These are phyloP conservation scores for Serinus canaria DNA, from an alignment of 2,113 vertebrate species.

Conservation along the genomic window DNA sequence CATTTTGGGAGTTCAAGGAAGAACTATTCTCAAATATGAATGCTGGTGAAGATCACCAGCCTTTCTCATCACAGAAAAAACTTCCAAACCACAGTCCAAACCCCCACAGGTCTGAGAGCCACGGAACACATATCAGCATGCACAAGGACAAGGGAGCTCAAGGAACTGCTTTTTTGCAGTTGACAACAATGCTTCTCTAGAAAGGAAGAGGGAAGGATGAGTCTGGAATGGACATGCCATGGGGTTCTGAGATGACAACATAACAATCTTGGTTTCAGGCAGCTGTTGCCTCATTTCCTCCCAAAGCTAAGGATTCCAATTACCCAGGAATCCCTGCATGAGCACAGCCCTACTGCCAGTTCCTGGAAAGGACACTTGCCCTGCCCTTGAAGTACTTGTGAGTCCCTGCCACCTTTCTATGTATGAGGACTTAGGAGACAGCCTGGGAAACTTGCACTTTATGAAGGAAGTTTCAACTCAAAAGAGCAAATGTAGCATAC, in stretches of 20 bases:
- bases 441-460: neutral
- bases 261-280: neutral
- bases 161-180: neutral
- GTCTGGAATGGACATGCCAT: neutral
- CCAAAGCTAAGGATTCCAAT: neutral
- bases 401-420: neutral
- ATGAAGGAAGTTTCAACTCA: neutral
- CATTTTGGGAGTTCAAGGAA: neutral
- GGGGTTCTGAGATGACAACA: constrained; percentile 17
- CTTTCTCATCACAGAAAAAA: neutral
- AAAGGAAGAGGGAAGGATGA: neutral
- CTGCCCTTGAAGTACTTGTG: neutral
- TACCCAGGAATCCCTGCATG: neutral
- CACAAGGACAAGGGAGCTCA: neutral
- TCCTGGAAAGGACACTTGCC: neutral
- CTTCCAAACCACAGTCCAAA: neutral
- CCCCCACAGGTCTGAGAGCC: neutral
- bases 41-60: neutral
- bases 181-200: neutral
- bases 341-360: neutral
- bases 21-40: neutral
- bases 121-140: neutral
- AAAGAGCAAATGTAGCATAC: neutral
- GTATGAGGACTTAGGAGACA: neutral
- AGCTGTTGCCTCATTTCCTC: constrained; percentile 3